A percentile compares a stretch with the other conserved stretches of the same genome.
phyloP scores from a whole-genome alignment of 2,113 vertebrate genomes.

The Propithecus coquereli region DNA sequence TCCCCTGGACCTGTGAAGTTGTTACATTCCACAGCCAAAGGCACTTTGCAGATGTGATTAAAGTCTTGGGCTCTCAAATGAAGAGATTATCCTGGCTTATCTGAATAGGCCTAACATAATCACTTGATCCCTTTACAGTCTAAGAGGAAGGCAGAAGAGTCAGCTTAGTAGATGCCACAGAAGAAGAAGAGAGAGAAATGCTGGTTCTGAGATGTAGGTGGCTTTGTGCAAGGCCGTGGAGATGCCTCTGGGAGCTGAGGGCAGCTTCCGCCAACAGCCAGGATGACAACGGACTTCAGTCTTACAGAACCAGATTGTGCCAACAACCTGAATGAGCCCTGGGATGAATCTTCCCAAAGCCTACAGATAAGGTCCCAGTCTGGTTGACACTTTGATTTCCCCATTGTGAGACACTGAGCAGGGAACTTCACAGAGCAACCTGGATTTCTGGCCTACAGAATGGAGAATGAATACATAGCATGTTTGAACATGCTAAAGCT shows the following conservation, averaged over 20 bases:
- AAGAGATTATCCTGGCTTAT: neutral
- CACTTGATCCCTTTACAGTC: neutral
- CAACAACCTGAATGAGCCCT: fast-evolving
- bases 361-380: neutral
- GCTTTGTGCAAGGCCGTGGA: fast-evolving
- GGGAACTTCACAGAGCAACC: fast-evolving
- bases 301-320: neutral
- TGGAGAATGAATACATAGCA: fast-evolving
- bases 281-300: neutral
- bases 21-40: neutral
- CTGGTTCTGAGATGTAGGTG: neutral
- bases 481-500: fast-evolving
- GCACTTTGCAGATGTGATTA: neutral
- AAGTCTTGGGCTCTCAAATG: neutral
- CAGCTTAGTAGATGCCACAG: fast-evolving
- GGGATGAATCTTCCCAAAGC: neutral
- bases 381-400: fast-evolving
- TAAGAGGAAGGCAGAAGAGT: fast-evolving
- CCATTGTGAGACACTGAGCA: neutral
- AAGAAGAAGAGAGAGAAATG: fast-evolving
- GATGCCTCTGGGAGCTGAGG: too few relatives aligned
- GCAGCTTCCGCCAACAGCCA: fast-evolving
- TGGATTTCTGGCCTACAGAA: fast-evolving
- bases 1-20: neutral
- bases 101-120: fast-evolving